A percentile compares a stretch with the other conserved stretches of the same genome.
Conservation (phyloP, 1,140 invertebrate genomes). For the Trachymyrmex septentrionalis region DNA sequence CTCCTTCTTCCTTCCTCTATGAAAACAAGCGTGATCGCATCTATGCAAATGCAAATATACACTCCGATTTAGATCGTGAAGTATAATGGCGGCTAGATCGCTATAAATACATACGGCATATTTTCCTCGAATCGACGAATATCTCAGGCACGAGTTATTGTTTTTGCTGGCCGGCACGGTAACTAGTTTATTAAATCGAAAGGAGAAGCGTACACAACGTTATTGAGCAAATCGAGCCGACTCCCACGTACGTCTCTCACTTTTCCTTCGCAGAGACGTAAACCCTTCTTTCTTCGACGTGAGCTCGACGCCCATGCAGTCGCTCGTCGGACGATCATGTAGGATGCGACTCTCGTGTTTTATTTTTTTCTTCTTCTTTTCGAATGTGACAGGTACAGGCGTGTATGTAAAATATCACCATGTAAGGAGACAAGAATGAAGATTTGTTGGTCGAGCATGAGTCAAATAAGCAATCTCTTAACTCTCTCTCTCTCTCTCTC, state of each 20-base stretch:
- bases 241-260: conserved; percentile 60
- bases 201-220: conserved; percentile 24
- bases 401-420: conserved; percentile 60
- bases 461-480: neutral
- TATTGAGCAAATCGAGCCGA: conserved; percentile 34
- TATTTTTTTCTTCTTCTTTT: conserved; percentile 33
- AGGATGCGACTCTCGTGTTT: conserved; percentile 54
- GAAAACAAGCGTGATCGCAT: conserved; percentile 25
- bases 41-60: conserved; percentile 38
- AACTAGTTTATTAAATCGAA: conserved; percentile 38
- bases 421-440: conserved; percentile 12
- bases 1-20: neutral
- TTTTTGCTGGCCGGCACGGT: neutral
- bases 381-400: conserved; percentile 30
- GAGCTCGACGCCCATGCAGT: conserved; percentile 65
- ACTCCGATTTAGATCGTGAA: conserved; percentile 42
- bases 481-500: neutral
- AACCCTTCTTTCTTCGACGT: conserved; percentile 16
- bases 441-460: conserved; percentile 33
- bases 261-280: conserved; percentile 46
- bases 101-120: conserved; percentile 11
- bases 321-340: conserved; percentile 60
- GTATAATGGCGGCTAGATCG: conserved; percentile 17
- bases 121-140: conserved; percentile 9
- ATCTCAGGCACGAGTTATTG: neutral